phyloP scores from a whole-genome alignment of 2,888 invertebrate genomes.

The Dynastes maya region DNA sequence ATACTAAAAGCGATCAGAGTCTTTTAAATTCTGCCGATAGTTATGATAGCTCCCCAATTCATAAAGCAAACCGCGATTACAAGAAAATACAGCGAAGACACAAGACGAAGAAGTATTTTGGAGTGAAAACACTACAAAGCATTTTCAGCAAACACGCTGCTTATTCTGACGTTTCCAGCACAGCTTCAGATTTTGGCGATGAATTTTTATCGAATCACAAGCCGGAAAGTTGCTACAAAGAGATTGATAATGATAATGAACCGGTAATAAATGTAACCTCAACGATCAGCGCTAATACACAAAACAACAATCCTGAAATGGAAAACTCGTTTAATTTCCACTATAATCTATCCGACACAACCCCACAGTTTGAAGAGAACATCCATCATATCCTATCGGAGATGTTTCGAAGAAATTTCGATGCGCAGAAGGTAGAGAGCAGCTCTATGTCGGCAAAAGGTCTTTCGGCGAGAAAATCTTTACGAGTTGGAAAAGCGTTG shows the following conservation, averaged over 20 bases:
- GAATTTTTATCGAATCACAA: conserved; percentile 55
- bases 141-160: conserved; percentile 70
- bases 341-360: conserved; percentile 61
- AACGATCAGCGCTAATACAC: conserved; percentile 21
- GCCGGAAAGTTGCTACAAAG: conserved; percentile 46
- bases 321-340: conserved; percentile 29
- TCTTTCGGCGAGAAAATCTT: conserved; percentile 66
- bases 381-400: conserved; percentile 69
- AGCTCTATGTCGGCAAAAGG: conserved; percentile 55
- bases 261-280: conserved; percentile 10
- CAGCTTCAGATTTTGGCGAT: conserved; percentile 67
- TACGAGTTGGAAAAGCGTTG: conserved; percentile 68
- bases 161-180: conserved; percentile 70
- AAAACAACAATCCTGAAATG: conserved; percentile 47
- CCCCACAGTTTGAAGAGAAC: conserved; percentile 69
- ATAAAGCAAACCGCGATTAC: conserved; percentile 69
- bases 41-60: conserved; percentile 74
- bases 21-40: conserved; percentile 67
- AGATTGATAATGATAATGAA: conserved; percentile 38
- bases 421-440: conserved; percentile 57
- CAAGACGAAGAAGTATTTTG: conserved; percentile 71
- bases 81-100: conserved; percentile 72
- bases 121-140: conserved; percentile 71
- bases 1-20: conserved; percentile 69
- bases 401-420: conserved; percentile 68